Base-by-base conservation (phyloP, 2,888 invertebrate genomes). In the Tinea trinotella region DNA sequence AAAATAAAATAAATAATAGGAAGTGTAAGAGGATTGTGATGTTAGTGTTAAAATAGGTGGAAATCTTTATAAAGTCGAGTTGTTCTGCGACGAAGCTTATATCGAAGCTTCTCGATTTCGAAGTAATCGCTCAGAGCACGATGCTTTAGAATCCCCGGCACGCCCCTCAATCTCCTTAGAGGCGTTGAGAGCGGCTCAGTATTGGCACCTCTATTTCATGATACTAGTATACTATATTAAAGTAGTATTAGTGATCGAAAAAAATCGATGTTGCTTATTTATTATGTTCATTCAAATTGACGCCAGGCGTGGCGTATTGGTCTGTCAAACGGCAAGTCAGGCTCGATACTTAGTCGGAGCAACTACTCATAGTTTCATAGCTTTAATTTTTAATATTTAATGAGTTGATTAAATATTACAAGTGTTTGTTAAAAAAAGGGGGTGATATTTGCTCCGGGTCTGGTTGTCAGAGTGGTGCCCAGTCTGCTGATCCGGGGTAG, bases 51-150 rank as follows among this genome's bases (percentile, higher is more conserved):
- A 46, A 46, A 46, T 19, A 17, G 18, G n/a, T 6, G 18, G 19
- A 46, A 46, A 46, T 46, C 46, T 7, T 46, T 19, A 46, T 19
- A 46, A 10, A 46, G 10, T 46, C 19, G 46, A 46, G 46, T 46
- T 46, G 46, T 46, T 46, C 17, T 46, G 18, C 6, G 46, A 46
- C 46, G 3, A 19, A 19, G 46, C 19, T 46, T 46, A 46, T 46
- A 46, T 46, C 19, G 46, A 46, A 17, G 46, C 46, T 46, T 54
- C 54, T 54, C 54, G 24, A 54, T 54, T 54, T 54, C 13, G 22
- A n/a, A 54, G 44, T 44, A 54, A 54, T 54, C 54, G 54, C 24
- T 54, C 54, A 54, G 44, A 3, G 44, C 40, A 54, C 18, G 18
- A 19, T 46, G 46, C 46, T 46, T 46, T 46, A 46, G 46, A 40